phyloP scores from a whole-genome alignment of 2,888 invertebrate species.

The Desoria tigrina region DNA sequence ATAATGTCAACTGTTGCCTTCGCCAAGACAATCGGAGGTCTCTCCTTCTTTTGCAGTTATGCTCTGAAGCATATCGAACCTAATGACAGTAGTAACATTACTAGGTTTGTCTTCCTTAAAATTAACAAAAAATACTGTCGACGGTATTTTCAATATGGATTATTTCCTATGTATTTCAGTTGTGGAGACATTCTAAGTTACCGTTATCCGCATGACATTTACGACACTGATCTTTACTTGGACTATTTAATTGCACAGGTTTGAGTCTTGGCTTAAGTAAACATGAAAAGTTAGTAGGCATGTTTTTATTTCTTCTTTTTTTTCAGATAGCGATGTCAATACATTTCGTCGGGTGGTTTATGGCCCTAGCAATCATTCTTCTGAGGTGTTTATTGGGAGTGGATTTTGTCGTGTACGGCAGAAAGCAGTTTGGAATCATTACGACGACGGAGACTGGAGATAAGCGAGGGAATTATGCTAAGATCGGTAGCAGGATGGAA shows the following conservation, averaged over 20 bases:
- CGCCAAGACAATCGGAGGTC: slow-evolving; percentile 28
- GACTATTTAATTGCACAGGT: slow-evolving; percentile 32
- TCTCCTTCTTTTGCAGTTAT: slow-evolving; percentile 31
- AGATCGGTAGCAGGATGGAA: neutral
- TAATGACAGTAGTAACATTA: slow-evolving; percentile 11
- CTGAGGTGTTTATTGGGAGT: slow-evolving; percentile 30
- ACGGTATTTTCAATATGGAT: neutral
- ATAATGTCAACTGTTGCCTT: slow-evolving; percentile 22
- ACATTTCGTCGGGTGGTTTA: slow-evolving; percentile 29
- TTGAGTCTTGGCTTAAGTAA: too few species aligned
- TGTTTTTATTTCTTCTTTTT: too few species aligned
- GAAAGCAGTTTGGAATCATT: slow-evolving; percentile 3
- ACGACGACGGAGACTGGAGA: neutral
- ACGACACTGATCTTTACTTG: slow-evolving; percentile 27
- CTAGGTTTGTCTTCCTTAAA: slow-evolving; percentile 25
- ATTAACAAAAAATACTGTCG: neutral
- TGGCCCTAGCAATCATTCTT: slow-evolving; percentile 21
- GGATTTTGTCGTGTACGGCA: slow-evolving; percentile 29
- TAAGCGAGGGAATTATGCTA: neutral
- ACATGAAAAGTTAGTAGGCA: too few species aligned
- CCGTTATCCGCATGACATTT: slow-evolving; percentile 22
- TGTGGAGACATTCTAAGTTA: slow-evolving; percentile 25
- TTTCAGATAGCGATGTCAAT: slow-evolving; percentile 22
- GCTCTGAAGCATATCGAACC: slow-evolving; percentile 12
- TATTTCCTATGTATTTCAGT: slow-evolving; percentile 14